Conservation (phyloP, 2,888 invertebrate species). For the Cheilosia impressa region DNA sequence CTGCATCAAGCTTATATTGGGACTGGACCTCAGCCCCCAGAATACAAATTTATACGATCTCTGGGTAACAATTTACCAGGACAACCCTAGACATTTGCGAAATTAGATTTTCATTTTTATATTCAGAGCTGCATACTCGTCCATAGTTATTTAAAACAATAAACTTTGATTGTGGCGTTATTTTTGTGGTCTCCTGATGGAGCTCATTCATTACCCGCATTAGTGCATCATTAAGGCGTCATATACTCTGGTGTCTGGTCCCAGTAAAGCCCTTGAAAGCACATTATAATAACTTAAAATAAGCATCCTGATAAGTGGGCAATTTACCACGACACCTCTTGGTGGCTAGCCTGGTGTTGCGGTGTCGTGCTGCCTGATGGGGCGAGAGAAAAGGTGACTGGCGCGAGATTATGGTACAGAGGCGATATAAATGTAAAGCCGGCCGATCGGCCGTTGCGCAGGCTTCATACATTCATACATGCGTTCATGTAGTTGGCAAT, state of each 20-base stretch:
- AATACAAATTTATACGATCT: slow-evolving; percentile 1
- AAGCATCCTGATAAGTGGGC: slow-evolving; percentile 74
- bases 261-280: slow-evolving; percentile 25
- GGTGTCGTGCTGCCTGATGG: slow-evolving; percentile 17
- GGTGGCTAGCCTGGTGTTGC: slow-evolving; percentile 9
- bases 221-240: slow-evolving; percentile 71
- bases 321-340: slow-evolving; percentile 74
- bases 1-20: no score
- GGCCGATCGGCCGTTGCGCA: slow-evolving; percentile 4
- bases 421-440: neutral
- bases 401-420: slow-evolving; percentile 16
- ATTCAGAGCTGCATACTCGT: neutral
- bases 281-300: slow-evolving; percentile 70
- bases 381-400: neutral
- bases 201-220: slow-evolving; percentile 65
- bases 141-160: slow-evolving; percentile 61
- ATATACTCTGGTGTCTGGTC: slow-evolving; percentile 25
- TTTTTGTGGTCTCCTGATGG: slow-evolving; percentile 32
- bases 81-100: neutral
- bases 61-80: neutral
- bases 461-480: slow-evolving; percentile 56
- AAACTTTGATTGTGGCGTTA: slow-evolving; percentile 51
- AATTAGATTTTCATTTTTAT: slow-evolving; percentile 4
- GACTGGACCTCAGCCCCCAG: no score
- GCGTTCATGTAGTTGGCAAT: slow-evolving; percentile 53